Conservation (phyloP, 2,797 vertebrate species). For the Sebastes oblongus region DNA sequence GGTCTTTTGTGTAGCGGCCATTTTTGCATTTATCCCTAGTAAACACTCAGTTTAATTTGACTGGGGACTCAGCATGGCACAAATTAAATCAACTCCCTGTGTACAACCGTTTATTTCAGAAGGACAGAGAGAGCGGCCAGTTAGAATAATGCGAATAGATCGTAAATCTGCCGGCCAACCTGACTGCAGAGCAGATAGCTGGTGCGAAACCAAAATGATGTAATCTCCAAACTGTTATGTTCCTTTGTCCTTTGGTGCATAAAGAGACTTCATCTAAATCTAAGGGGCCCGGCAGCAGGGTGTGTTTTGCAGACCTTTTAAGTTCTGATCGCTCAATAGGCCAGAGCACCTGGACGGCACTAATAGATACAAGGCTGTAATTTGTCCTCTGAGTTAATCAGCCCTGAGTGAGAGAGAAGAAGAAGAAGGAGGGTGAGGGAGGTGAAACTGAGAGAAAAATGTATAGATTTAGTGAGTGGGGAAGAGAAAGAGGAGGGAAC, state of each 20-base stretch:
- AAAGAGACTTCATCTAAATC: slow-evolving; percentile 53
- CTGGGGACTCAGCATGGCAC: slow-evolving; percentile 61
- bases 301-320: slow-evolving; percentile 50
- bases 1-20: slow-evolving; percentile 39
- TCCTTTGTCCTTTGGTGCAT: slow-evolving; percentile 52
- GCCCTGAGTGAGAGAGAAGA: slow-evolving; percentile 24
- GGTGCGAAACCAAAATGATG: slow-evolving; percentile 49
- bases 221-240: slow-evolving; percentile 52
- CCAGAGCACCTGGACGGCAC: slow-evolving; percentile 60
- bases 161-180: slow-evolving; percentile 52
- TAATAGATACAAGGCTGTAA: slow-evolving; percentile 68
- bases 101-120: slow-evolving; percentile 63
- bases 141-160: slow-evolving; percentile 46
- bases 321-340: slow-evolving; percentile 63
- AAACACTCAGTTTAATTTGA: slow-evolving; percentile 73
- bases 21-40: slow-evolving; percentile 54
- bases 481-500: slow-evolving; percentile 13
- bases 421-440: slow-evolving; percentile 19
- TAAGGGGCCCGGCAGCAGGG: slow-evolving; percentile 8
- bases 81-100: slow-evolving; percentile 66
- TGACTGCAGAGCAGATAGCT: slow-evolving; percentile 52
- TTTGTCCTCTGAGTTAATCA: slow-evolving; percentile 74
- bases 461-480: slow-evolving; percentile 22
- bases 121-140: slow-evolving; percentile 50
- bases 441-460: not conserved